Evolutionary conservation across 2,888 invertebrate species (phyloP), one percentile per base, ranked within the genome.

Genomic region (Chironomus tentans): DNA sequence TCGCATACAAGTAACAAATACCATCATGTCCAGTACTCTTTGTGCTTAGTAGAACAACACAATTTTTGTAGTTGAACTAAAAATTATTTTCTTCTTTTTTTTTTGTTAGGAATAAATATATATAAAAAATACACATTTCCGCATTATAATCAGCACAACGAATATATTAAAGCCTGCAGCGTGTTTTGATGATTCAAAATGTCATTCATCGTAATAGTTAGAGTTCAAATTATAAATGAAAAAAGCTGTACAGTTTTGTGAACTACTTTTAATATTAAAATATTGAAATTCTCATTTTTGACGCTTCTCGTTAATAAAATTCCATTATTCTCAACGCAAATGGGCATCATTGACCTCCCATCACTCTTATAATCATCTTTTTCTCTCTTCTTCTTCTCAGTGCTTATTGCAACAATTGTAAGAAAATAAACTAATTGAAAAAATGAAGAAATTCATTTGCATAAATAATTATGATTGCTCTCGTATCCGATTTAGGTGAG

Each of bases 121-220:
- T n/a, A n/a, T n/a, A 5, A 50, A 56, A 56, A 56, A 56, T 56
- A 15, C 65, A 65, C 65, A 65, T 65, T 65, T 65, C 65, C 65
- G 65, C 65, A 65, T 65, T 65, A 13, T 65, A 65, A 65, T 65
- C 65, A 65, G 65, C 65, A 65, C 56, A 21, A 65, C 22, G 22
- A 65, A 65, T 56, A 18, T 18, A 56, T 18, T 56, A 56, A 56
- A 56, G 56, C 56, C 56, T 56, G 56, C 56, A 56, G 56, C 18
- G 56, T 56, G 56, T 65, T 65, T 65, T 24, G 65, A 65, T 65
- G 65, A 65, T 24, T 65, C 65, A 65, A 65, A 65, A 65, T 65
- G 65, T 65, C 65, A 65, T 24, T 65, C 65, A 65, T 65, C 24
- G 21, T 21, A 18, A 56, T 56, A 56, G 56, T 18, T 56, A 18